These are phyloP conservation scores for Caenorhabditis zanzibari DNA, from an alignment of 2,888 invertebrate species.

Conservation along the genomic window DNA sequence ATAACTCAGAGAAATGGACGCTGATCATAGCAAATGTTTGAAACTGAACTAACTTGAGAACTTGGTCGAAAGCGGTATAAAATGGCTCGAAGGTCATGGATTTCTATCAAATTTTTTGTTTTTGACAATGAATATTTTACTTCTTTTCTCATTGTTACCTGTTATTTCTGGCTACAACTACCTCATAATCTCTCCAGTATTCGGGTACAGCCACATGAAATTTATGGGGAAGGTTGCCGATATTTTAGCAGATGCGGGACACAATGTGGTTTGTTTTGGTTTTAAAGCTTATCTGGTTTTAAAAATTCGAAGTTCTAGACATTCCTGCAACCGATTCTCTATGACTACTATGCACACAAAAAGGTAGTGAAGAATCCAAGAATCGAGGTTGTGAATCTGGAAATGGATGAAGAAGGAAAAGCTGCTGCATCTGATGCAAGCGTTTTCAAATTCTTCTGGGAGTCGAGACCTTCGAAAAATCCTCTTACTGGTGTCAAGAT, in stretches of 20 bases:
- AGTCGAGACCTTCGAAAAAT: not conserved
- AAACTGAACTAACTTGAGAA: constrained; percentile 43
- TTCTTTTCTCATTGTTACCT: not conserved
- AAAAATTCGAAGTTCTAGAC: constrained; percentile 16
- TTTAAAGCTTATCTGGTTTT: too few species aligned
- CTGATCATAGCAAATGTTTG: constrained; percentile 39
- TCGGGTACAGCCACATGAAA: constrained; percentile 64
- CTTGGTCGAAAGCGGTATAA: not conserved
- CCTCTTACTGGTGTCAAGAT: constrained; percentile 23
- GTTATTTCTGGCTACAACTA: constrained; percentile 42
- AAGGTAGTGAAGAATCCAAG: constrained; percentile 34
- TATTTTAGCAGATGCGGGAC: constrained; percentile 66
- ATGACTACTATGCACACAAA: constrained; percentile 41
- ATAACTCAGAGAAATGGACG: constrained; percentile 20
- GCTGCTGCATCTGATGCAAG: constrained; percentile 35
- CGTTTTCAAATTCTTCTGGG: constrained; percentile 53
- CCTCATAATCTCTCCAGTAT: constrained; percentile 64
- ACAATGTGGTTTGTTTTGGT: constrained; percentile 62
- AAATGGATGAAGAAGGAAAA: constrained; percentile 53
- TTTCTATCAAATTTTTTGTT: not conserved
- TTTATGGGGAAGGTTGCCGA: constrained; percentile 67
- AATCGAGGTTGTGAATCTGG: constrained; percentile 37
- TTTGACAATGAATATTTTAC: constrained; percentile 22
- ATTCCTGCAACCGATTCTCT: constrained; percentile 40
- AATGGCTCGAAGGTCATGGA: constrained; percentile 4